These are phyloP conservation scores for Coptodon rendalli DNA, from an alignment of 2,113 vertebrate species.

Conservation along the genomic window DNA sequence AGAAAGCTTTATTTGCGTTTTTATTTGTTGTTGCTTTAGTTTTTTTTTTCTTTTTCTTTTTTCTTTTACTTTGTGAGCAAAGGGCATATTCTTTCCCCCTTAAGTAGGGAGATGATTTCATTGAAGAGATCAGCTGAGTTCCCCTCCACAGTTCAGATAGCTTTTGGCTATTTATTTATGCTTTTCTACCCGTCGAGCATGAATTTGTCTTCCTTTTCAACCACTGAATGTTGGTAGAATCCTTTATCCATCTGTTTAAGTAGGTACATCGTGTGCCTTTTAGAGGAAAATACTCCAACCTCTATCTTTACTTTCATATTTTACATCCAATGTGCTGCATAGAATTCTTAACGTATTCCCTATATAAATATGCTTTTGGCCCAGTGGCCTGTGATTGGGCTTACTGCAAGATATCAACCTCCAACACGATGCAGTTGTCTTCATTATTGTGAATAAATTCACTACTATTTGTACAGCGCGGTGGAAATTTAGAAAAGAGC, in stretches of 20 bases:
- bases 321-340: neutral
- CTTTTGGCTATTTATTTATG: neutral
- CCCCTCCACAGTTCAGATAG: neutral
- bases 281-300: neutral
- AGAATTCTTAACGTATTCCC: neutral
- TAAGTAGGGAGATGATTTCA: constrained; percentile 15
- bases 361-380: neutral
- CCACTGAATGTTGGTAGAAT: neutral
- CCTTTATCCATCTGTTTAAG: constrained; percentile 13
- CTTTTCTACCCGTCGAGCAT: neutral
- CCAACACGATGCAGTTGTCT: neutral
- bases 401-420: neutral
- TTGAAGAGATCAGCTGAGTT: neutral
- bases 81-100: neutral
- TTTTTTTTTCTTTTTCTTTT: neutral
- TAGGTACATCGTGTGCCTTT: neutral
- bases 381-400: neutral
- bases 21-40: neutral
- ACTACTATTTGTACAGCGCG: neutral
- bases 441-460: neutral
- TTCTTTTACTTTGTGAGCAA: neutral
- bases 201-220: neutral
- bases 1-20: constrained; percentile 6
- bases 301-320: neutral
- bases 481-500: neutral